Evolutionary conservation across 2,888 invertebrate genomes (phyloP).

Genomic region (Erebia palarica): DNA sequence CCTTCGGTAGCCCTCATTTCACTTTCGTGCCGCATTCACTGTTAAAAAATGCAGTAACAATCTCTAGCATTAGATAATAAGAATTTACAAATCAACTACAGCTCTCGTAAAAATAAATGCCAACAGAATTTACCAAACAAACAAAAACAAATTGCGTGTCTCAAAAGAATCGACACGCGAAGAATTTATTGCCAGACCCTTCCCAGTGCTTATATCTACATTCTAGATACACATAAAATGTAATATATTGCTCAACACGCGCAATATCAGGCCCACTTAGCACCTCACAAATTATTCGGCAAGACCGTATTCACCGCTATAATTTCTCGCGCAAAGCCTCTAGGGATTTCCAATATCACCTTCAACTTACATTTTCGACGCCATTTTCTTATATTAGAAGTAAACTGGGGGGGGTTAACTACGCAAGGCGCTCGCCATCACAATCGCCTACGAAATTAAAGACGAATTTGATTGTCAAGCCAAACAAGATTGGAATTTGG

Average conservation of each 20-base stretch:
- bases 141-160: not conserved
- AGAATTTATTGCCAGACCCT: slow-evolving; percentile 13
- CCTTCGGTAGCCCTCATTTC: not conserved
- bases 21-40: not conserved
- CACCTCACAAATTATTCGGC: slow-evolving; percentile 36
- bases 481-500: not conserved
- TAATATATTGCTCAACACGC: slow-evolving; percentile 24
- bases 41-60: not conserved
- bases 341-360: slow-evolving; percentile 56
- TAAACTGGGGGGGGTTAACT: slow-evolving; percentile 49
- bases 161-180: not conserved
- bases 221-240: not conserved
- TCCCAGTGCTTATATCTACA: not conserved
- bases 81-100: not conserved
- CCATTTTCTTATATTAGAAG: slow-evolving; percentile 66
- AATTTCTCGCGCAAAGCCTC: slow-evolving; percentile 43
- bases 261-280: slow-evolving; percentile 29
- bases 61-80: not conserved
- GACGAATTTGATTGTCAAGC: not conserved
- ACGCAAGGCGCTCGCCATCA: not conserved
- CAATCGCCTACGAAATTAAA: not conserved
- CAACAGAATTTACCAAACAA: not conserved
- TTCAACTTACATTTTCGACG: slow-evolving; percentile 50
- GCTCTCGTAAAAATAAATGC: not conserved
- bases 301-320: slow-evolving; percentile 36